These are phyloP conservation scores for Morelia viridis DNA, from an alignment of 2,797 vertebrate species.

Conservation along the genomic window DNA sequence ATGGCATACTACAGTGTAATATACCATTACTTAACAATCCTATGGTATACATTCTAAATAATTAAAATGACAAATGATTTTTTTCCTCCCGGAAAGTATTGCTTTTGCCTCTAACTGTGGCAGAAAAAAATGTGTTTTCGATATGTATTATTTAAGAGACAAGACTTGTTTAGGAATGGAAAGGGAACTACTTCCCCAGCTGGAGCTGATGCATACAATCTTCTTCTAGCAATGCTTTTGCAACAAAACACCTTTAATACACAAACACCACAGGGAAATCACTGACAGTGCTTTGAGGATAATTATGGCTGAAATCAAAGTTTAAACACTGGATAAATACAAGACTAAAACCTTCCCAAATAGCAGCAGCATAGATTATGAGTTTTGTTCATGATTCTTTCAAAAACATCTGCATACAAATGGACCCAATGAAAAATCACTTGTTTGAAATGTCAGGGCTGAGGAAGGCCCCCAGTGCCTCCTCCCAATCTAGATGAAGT, in stretches of 20 bases:
- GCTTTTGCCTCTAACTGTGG: conserved; percentile 11
- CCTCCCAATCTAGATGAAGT: neutral
- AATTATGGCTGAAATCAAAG: neutral
- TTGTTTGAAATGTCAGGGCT: neutral
- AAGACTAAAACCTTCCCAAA: neutral
- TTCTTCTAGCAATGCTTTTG: conserved; percentile 25
- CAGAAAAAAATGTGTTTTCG: conserved; percentile 4
- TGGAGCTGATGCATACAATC: neutral
- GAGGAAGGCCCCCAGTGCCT: neutral
- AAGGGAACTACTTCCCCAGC: conserved; percentile 16
- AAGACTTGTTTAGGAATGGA: conserved; percentile 13
- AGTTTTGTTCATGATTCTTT: neutral
- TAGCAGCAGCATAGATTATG: neutral
- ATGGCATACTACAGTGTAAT: conserved; percentile 1
- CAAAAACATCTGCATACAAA: neutral
- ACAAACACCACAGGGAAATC: neutral
- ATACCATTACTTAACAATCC: conserved; percentile 22
- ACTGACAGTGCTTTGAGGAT: neutral
- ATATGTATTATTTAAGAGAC: conserved; percentile 24
- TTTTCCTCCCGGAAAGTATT: neutral
- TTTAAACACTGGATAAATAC: neutral
- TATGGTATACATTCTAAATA: conserved; percentile 16
- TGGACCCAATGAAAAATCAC: neutral
- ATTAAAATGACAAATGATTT: conserved; percentile 3
- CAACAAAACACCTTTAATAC: neutral